A percentile compares a stretch with the other conserved stretches of the same genome.
Evolutionary conservation across 2,888 invertebrate species (phyloP).

Genomic region (Yponomeuta plumbellus): DNA sequence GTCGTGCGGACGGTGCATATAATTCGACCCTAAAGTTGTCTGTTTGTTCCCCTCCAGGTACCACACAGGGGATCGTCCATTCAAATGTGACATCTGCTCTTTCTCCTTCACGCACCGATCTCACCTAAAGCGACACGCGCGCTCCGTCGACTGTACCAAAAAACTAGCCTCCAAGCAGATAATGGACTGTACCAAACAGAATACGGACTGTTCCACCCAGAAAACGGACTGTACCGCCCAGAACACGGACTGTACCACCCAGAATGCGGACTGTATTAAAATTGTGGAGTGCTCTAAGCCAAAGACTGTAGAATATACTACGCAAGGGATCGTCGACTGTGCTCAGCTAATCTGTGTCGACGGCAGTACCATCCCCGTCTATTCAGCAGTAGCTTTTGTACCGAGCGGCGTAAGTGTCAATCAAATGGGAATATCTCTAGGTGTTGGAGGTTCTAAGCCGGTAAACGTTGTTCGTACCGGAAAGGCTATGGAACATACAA

Average conservation of each 20-base stretch:
- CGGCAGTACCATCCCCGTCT: too few relatives aligned
- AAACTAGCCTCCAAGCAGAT: neutral
- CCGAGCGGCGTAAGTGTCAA: too few relatives aligned
- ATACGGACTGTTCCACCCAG: neutral
- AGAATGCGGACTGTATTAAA: neutral
- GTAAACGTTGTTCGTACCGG: too few relatives aligned
- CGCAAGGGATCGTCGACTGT: neutral
- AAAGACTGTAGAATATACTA: neutral
- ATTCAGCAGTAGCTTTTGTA: too few relatives aligned
- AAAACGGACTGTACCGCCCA: neutral
- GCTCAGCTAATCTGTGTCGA: too few relatives aligned
- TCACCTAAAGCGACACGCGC: slow-evolving; percentile 49
- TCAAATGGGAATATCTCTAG: too few relatives aligned
- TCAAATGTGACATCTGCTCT: slow-evolving; percentile 43
- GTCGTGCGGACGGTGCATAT: too few relatives aligned
- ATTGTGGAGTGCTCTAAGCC: neutral
- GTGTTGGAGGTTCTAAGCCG: too few relatives aligned
- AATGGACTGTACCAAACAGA: neutral
- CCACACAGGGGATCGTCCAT: slow-evolving; percentile 58
- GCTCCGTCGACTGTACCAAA: slow-evolving; percentile 24
- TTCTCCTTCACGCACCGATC: slow-evolving; percentile 45
- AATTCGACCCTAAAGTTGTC: too few relatives aligned
- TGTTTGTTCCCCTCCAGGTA: slow-evolving; percentile 32
- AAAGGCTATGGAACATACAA: neutral
- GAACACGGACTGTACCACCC: neutral